phyloP scores from a whole-genome alignment of 2,888 invertebrate genomes.

The Phortica okadai region DNA sequence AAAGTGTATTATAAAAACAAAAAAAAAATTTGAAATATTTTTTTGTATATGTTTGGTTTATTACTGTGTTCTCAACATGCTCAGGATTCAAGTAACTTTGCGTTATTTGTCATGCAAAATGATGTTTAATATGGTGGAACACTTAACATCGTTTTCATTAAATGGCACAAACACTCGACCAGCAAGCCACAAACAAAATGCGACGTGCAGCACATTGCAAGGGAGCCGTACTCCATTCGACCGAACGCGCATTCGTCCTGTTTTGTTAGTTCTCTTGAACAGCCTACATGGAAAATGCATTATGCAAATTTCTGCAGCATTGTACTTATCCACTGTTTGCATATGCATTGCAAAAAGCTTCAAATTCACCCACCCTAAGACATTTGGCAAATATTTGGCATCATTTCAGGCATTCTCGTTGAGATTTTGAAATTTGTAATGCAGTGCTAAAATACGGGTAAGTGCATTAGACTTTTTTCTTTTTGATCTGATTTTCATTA shows the following conservation, averaged over 20 bases:
- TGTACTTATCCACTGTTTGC: constrained; percentile 60
- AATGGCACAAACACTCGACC: constrained; percentile 62
- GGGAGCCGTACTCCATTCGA: not conserved
- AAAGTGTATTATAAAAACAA: constrained; percentile 68
- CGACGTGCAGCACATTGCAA: not conserved
- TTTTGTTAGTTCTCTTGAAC: not conserved
- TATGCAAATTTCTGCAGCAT: constrained; percentile 64
- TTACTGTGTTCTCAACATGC: no score
- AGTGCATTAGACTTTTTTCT: not conserved
- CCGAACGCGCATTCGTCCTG: not conserved
- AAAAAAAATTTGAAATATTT: not conserved
- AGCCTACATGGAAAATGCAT: constrained; percentile 64
- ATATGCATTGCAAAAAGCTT: constrained; percentile 43
- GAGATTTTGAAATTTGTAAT: not conserved
- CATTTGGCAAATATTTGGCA: constrained; percentile 61
- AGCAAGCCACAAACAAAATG: constrained; percentile 1
- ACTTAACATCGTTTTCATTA: constrained; percentile 71
- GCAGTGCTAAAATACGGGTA: not conserved
- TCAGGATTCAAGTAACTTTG: not conserved
- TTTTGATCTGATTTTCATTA: not conserved
- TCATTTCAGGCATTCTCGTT: constrained; percentile 17
- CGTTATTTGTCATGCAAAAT: not conserved
- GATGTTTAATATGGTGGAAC: constrained; percentile 60
- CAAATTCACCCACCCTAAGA: constrained; percentile 12
- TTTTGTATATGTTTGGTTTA: not conserved